Conservation (phyloP, 1,140 invertebrate genomes). For the Solenopsis fugax region DNA sequence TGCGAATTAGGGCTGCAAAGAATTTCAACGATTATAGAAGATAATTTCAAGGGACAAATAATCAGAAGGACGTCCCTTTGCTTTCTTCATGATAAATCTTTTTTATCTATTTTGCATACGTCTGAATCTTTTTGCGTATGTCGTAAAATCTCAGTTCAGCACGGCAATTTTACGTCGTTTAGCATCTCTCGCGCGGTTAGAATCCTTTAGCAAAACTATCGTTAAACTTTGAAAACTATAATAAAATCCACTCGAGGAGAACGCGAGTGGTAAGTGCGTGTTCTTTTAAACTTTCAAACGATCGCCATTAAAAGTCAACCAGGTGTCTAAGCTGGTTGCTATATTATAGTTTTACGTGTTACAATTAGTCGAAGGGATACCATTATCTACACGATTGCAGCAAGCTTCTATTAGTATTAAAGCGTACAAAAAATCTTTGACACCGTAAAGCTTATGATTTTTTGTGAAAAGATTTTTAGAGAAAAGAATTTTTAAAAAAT, state of each 20-base stretch:
- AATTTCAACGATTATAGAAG: not conserved
- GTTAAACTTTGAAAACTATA: constrained; percentile 38
- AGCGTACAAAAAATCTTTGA: not conserved
- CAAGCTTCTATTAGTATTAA: not conserved
- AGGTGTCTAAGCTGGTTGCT: not conserved
- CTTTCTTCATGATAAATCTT: not conserved
- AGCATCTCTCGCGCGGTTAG: not conserved
- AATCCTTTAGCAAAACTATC: constrained; percentile 30
- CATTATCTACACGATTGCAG: not conserved
- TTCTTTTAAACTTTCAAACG: constrained; percentile 35
- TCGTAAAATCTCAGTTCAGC: constrained; percentile 19
- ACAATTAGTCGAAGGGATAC: constrained; percentile 5
- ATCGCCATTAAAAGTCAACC: constrained; percentile 16
- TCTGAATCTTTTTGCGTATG: not conserved
- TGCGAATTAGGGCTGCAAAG: not conserved
- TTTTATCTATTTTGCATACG: constrained; percentile 12
- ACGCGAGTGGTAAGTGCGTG: not conserved
- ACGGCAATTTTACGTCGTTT: not conserved
- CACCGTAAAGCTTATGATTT: not conserved
- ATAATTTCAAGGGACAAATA: constrained; percentile 14
- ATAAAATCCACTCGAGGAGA: constrained; percentile 1
- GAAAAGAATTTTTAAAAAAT: not conserved
- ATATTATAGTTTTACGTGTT: constrained; percentile 6
- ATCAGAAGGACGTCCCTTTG: not conserved
- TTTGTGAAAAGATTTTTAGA: not conserved